Percentiles rank a stretch among this genome's conserved stretches.
These are phyloP conservation scores for Campylorhamphus procurvoides DNA, from an alignment of 2,113 vertebrate genomes.

Conservation along the genomic window DNA sequence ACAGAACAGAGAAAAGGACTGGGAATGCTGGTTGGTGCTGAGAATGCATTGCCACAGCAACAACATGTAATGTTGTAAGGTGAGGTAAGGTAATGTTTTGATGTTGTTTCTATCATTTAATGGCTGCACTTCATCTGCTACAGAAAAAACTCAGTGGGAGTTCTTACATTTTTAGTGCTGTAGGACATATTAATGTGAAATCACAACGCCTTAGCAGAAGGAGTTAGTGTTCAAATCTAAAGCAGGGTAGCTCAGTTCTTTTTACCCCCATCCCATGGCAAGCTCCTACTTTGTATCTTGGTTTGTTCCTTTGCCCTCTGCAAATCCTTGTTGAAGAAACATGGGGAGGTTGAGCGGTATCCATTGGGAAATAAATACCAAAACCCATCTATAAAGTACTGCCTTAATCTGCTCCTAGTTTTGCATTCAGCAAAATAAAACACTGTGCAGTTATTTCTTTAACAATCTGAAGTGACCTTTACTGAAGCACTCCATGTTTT, in stretches of 20 bases:
- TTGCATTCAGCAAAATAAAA: not conserved
- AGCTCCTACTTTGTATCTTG: not conserved
- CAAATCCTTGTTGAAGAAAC: not conserved
- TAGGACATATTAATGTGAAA: not conserved
- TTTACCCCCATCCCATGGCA: not conserved
- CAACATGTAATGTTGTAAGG: not conserved
- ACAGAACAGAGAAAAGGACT: not conserved
- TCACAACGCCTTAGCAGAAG: not conserved
- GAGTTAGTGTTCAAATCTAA: not conserved
- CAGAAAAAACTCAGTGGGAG: not conserved
- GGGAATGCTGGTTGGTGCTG: not conserved
- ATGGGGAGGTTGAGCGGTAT: not conserved
- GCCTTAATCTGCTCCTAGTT: not conserved
- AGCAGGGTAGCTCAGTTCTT: not conserved
- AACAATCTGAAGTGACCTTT: not conserved
- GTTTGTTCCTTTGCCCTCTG: not conserved
- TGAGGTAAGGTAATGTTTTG: not conserved
- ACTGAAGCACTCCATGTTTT: not conserved
- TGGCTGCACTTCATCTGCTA: not conserved
- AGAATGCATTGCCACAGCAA: not conserved
- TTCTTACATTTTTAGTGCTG: not conserved
- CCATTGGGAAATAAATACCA: not conserved
- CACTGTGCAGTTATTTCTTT: not conserved
- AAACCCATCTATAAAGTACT: not conserved
- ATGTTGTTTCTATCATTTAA: not conserved